Conservation (phyloP, 2,797 vertebrate species). For the Phataginus tetradactyla region DNA sequence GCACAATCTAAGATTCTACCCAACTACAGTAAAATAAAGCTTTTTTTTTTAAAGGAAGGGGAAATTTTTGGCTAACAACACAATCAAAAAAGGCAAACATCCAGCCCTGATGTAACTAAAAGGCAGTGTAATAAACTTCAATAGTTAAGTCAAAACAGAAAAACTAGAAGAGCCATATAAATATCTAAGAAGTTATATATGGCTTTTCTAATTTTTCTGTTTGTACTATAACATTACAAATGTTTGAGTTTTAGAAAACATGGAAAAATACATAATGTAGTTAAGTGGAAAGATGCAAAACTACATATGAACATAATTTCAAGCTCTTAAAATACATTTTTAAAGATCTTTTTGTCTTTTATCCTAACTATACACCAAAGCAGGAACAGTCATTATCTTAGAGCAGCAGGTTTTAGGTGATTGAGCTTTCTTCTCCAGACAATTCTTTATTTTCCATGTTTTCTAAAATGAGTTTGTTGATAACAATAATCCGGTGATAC, state of each 20-base stretch:
- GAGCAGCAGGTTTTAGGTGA: neutral
- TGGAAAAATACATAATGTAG: neutral
- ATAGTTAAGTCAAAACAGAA: neutral
- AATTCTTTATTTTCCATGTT: neutral
- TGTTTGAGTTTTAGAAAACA: neutral
- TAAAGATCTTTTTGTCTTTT: neutral
- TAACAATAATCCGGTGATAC: neutral
- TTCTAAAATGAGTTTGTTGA: neutral
- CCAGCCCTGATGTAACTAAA: neutral
- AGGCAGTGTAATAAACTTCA: neutral
- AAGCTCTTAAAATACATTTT: neutral
- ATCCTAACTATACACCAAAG: neutral
- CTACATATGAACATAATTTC: neutral
- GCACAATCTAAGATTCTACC: neutral
- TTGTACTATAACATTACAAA: neutral
- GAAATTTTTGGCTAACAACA: neutral
- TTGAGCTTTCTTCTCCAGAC: neutral
- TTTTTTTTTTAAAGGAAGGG: neutral
- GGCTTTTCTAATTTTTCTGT: too few relatives aligned
- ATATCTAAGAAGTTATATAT: neutral
- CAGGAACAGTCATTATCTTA: neutral
- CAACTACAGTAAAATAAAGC: neutral
- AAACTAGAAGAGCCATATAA: slow-evolving; percentile 2
- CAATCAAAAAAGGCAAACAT: slow-evolving; percentile 44
- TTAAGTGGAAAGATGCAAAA: neutral